Evolutionary conservation across 2,113 vertebrate species (phyloP), one percentile per base, ranked within the genome.

Genomic region (Peucedramus taeniatus): DNA sequence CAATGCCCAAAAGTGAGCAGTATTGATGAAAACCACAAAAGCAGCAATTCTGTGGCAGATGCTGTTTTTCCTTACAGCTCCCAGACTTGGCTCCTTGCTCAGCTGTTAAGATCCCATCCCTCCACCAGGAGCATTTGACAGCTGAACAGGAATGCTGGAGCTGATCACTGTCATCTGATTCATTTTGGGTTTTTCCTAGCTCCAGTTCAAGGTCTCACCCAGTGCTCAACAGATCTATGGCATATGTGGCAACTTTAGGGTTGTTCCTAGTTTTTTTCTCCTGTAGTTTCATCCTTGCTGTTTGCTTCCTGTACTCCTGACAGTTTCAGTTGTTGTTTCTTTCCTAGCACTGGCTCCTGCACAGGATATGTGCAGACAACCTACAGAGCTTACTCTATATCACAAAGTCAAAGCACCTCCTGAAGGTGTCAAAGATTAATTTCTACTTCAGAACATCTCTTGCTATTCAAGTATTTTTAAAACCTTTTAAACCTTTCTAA

Each of bases 41-140:
- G 18, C 10, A 63, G 39, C 78, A 72, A 39, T 28, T 85, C 59
- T 42, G 53, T 42, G 54, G 82, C 88, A 95, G 85, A n/a, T 88
- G 71, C 33, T 85, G 61, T 85, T 95, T 94, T 61, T 65, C 71
- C 82, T 94, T 68, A 24, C 50, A 53, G 78, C 45, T 93, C 53
- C 79, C 75, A 83, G 45, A 22, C 54, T 35, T 77, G 75, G 49
- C 53, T 88, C 45, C 50, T 83, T 80, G 50, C 66, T 92, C 66
- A 65, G 74, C 53, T 65, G 44, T 37, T 59, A 11, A 53, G 13
- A 20, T 85, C 37, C 59, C 1, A 2, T 76, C 86, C 74, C 71
- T 80, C 59, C 54, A 13, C 10, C 20, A 70, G 26, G 40, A 94
- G n/a, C 44, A 31, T 60, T 76, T 71, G 65, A 47, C 1, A 2